phyloP scores from a whole-genome alignment of 2,113 vertebrate species.

The Alouatta palliata region DNA sequence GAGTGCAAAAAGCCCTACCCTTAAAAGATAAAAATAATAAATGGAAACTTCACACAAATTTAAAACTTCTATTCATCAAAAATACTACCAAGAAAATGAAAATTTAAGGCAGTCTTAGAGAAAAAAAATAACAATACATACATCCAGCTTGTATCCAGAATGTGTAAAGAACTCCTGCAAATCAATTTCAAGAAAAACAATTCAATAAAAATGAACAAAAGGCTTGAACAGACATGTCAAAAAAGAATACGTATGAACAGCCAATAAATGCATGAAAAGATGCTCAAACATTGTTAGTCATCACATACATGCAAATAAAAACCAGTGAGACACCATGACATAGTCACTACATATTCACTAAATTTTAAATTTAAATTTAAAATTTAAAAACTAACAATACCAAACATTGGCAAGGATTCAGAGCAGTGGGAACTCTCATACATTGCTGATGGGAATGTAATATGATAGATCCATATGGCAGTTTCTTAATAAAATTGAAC shows the following conservation, averaged over 20 bases:
- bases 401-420: not conserved
- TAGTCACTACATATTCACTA: not conserved
- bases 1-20: not conserved
- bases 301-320: constrained; percentile 35
- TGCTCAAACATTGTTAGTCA: not conserved
- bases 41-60: not conserved
- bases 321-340: not conserved
- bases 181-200: not conserved
- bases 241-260: not conserved
- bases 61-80: not conserved
- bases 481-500: constrained; percentile 57
- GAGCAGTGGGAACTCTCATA: not conserved
- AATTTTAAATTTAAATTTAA: not conserved
- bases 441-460: not conserved
- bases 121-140: not conserved
- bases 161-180: constrained; percentile 1
- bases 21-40: not conserved
- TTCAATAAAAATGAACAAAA: constrained; percentile 7
- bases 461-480: not conserved
- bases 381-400: not conserved
- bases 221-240: not conserved
- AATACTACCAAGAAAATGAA: constrained; percentile 1
- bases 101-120: not conserved
- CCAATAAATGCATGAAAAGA: not conserved
- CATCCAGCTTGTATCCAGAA: not conserved